These are phyloP conservation scores for Neoniphon sammara DNA, from an alignment of 2,797 vertebrate genomes.

Conservation along the genomic window DNA sequence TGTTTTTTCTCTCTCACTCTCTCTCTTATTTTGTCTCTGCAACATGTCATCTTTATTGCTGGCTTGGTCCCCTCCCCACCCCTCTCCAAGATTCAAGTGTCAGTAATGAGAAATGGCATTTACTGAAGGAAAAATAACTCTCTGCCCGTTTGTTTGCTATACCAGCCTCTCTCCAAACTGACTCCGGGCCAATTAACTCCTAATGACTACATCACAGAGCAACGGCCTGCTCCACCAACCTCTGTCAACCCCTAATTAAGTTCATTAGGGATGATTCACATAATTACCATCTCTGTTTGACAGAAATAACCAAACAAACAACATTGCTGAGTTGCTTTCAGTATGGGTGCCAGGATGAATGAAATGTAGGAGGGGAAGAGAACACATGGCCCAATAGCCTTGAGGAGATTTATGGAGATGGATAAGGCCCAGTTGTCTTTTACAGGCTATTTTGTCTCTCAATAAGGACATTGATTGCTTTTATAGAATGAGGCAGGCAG, in stretches of 20 bases:
- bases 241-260: constrained; percentile 30
- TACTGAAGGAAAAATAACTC: constrained; percentile 28
- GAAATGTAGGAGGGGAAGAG: neutral
- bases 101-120: constrained; percentile 52
- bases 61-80: neutral
- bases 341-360: neutral
- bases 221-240: constrained; percentile 3
- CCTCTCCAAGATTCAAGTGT: constrained; percentile 11
- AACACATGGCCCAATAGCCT: neutral
- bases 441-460: neutral
- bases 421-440: constrained; percentile 17
- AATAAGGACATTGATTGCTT: constrained; percentile 6
- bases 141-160: constrained; percentile 13
- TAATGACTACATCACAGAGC: constrained; percentile 39
- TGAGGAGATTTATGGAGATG: constrained; percentile 4
- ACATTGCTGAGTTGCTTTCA: neutral
- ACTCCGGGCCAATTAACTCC: constrained; percentile 53
- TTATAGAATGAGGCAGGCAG: constrained; percentile 10
- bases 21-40: neutral
- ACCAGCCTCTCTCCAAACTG: constrained; percentile 3
- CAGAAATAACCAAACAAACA: constrained; percentile 30
- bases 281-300: constrained; percentile 38
- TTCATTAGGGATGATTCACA: constrained; percentile 38
- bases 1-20: neutral
- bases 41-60: constrained; percentile 17